These are phyloP conservation scores for Protophormia terraenovae DNA, from an alignment of 2,888 invertebrate genomes.

Conservation along the genomic window DNA sequence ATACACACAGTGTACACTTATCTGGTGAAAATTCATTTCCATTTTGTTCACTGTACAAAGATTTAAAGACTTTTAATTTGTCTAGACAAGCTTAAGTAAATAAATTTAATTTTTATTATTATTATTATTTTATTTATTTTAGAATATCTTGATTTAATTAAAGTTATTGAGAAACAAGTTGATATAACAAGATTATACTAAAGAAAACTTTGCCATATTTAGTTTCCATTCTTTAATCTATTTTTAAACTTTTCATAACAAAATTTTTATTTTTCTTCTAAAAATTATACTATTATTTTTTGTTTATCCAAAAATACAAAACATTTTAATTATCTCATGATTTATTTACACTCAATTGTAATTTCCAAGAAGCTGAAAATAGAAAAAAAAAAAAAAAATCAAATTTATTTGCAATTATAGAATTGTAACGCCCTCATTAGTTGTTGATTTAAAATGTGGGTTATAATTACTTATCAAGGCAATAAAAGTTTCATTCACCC, in stretches of 20 bases:
- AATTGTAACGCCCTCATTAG: neutral
- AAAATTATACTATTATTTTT: neutral
- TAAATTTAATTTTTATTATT: no score
- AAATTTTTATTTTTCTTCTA: neutral
- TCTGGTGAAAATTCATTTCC: no score
- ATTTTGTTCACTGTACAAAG: no score
- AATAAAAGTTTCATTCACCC: constrained; percentile 46
- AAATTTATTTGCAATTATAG: neutral
- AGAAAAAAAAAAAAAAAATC: neutral
- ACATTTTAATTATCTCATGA: neutral
- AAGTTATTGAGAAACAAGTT: no score
- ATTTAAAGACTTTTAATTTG: no score
- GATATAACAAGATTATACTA: no score
- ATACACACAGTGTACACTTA: no score
- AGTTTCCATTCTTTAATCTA: no score
- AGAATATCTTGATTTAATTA: no score
- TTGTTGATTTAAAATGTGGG: neutral
- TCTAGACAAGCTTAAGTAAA: no score
- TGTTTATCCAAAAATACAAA: neutral
- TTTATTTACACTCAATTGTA: neutral
- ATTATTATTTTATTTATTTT: no score
- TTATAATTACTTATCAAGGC: neutral
- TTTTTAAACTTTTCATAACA: neutral
- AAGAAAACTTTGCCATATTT: no score
- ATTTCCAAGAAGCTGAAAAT: neutral